Evolutionary conservation across 2,113 vertebrate genomes (phyloP).

Genomic region (Elachura formosa): DNA sequence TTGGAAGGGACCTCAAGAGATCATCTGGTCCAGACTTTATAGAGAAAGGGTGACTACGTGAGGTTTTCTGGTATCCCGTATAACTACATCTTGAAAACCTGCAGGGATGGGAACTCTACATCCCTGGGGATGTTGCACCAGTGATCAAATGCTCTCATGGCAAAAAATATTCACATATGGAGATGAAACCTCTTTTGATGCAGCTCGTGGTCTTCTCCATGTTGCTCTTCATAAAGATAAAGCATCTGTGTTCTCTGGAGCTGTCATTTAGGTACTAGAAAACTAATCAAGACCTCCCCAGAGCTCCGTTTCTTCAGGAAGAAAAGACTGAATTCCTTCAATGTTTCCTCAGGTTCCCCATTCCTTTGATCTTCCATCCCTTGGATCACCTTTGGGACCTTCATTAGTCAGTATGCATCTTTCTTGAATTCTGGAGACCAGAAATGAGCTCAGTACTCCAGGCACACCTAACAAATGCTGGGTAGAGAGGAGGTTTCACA

Average conservation of each 20-base stretch:
- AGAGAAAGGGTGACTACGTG: neutral
- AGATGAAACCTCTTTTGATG: neutral
- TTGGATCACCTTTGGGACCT: neutral
- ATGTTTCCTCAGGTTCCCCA: neutral
- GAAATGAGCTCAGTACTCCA: neutral
- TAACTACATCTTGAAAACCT: neutral
- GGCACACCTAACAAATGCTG: rapidly evolving
- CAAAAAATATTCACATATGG: neutral
- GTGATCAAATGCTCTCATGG: neutral
- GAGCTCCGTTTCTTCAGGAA: neutral
- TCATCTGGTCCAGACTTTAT: neutral
- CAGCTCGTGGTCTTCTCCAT: neutral
- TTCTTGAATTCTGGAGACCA: neutral
- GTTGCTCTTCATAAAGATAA: neutral
- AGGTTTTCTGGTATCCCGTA: neutral
- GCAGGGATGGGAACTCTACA: neutral
- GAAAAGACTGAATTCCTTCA: neutral
- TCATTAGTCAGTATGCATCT: neutral
- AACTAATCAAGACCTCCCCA: neutral
- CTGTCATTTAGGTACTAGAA: neutral
- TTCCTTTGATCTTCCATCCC: neutral
- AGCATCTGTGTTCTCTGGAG: neutral
- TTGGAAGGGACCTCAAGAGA: neutral
- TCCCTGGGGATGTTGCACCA: neutral
- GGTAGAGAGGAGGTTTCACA: neutral